Conservation (phyloP, 1,140 invertebrate species). For the Drosophila quadrilineata region DNA sequence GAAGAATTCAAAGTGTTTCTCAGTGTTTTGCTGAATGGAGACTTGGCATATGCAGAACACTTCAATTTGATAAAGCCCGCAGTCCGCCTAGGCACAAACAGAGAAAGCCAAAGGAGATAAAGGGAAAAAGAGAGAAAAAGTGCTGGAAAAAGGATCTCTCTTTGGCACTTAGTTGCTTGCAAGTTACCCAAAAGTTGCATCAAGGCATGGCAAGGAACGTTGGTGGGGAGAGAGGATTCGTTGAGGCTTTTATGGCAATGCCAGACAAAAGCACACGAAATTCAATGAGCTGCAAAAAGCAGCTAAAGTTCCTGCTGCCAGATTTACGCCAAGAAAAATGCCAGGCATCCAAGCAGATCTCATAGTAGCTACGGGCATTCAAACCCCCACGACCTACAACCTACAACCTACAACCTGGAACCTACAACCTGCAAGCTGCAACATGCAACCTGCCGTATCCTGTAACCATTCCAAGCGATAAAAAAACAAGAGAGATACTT, state of each 20-base stretch:
- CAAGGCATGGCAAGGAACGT: no score
- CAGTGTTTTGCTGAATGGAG: conserved; percentile 19
- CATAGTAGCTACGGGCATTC: conserved; percentile 46
- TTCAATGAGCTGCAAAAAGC: conserved; percentile 78
- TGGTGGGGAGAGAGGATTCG: conserved; percentile 12
- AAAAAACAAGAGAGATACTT: conserved; percentile 13
- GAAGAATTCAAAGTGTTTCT: conserved; percentile 19
- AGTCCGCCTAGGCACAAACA: conserved; percentile 13
- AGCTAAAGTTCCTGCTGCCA: conserved; percentile 68
- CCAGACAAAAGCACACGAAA: conserved; percentile 70
- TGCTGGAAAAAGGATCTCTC: conserved; percentile 49
- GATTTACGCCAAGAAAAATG: conserved; percentile 76
- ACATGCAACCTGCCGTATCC: conserved; percentile 8
- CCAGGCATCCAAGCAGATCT: conserved; percentile 8
- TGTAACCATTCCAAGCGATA: conserved; percentile 2
- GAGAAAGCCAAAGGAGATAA: neutral
- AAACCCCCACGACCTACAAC: conserved; percentile 5
- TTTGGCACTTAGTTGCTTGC: conserved; percentile 54
- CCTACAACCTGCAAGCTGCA: conserved; percentile 13
- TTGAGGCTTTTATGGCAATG: conserved; percentile 60
- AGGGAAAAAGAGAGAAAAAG: neutral
- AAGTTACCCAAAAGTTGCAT: conserved; percentile 24
- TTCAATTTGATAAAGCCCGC: conserved; percentile 55
- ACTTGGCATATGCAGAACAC: conserved; percentile 34
- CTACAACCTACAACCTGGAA: conserved; percentile 26